These are phyloP conservation scores for Protobothrops mucrosquamatus DNA, from an alignment of 2,113 vertebrate species.

Conservation along the genomic window DNA sequence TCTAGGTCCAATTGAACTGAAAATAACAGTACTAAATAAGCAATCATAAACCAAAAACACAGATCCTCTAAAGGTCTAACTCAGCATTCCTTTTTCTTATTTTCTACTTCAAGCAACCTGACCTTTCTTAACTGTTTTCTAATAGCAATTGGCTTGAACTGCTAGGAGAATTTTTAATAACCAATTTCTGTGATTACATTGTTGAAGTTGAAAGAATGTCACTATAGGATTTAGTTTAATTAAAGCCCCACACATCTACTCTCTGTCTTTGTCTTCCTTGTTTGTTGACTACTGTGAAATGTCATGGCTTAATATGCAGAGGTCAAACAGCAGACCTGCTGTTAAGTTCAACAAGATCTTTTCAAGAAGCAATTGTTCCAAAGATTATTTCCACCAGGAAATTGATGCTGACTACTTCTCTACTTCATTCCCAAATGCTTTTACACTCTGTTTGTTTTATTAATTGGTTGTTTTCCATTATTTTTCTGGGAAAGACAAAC, in stretches of 20 bases:
- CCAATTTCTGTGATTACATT: background rate
- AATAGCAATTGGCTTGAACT: conserved; percentile 5
- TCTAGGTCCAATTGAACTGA: background rate
- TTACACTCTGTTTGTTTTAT: conserved; percentile 53
- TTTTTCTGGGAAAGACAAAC: conserved; percentile 48
- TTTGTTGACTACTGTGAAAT: conserved; percentile 35
- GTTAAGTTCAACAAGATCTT: background rate
- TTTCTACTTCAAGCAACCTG: conserved; percentile 30
- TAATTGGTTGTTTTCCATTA: conserved; percentile 54
- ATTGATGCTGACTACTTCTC: rapidly evolving
- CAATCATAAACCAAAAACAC: background rate
- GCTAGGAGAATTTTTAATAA: conserved; percentile 24
- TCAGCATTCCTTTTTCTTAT: background rate
- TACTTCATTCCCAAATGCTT: conserved; percentile 37
- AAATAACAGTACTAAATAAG: background rate
- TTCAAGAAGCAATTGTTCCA: conserved; percentile 27
- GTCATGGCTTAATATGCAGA: background rate
- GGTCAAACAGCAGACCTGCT: conserved; percentile 4
- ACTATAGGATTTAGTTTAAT: conserved; percentile 30
- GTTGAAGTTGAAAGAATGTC: conserved; percentile 13
- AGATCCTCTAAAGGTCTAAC: background rate
- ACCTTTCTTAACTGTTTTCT: conserved; percentile 47
- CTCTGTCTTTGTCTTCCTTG: background rate
- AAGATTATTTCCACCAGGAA: background rate
- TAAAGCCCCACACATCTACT: background rate